Percentiles rank a stretch among this genome's conserved stretches.
phyloP scores from a whole-genome alignment of 2,113 vertebrate species.

The Ceyx cyanopectus region DNA sequence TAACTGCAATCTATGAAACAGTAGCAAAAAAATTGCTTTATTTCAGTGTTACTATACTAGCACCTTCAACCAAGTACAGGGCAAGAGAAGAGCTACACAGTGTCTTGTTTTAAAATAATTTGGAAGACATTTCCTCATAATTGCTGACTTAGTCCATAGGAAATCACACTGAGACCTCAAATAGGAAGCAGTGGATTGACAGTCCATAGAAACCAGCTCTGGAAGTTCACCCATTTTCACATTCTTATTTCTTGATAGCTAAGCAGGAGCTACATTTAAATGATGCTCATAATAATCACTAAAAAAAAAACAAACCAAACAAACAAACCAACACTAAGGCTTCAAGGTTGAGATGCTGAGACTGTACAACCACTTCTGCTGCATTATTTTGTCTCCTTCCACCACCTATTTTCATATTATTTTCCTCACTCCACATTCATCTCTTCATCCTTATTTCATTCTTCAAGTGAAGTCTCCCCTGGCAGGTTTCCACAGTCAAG shows the following conservation, averaged over 20 bases:
- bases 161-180: not conserved
- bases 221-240: not conserved
- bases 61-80: not conserved
- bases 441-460: not conserved
- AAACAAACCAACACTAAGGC: not conserved
- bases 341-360: not conserved
- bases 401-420: not conserved
- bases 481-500: not conserved
- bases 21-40: not conserved
- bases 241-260: not conserved
- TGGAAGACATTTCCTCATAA: slow-evolving; percentile 13
- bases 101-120: not conserved
- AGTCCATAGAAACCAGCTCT: not conserved
- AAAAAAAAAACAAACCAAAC: not conserved
- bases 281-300: not conserved
- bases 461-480: not conserved
- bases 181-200: not conserved
- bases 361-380: not conserved
- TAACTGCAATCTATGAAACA: not conserved
- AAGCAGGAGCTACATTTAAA: not conserved
- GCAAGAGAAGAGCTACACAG: not conserved
- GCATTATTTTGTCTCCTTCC: not conserved
- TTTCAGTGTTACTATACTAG: not conserved
- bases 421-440: not conserved
- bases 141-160: not conserved